A percentile compares a stretch with the other conserved stretches of the same genome.
These are phyloP conservation scores for Carposina sasakii DNA, from an alignment of 1,140 invertebrate genomes.

Conservation along the genomic window DNA sequence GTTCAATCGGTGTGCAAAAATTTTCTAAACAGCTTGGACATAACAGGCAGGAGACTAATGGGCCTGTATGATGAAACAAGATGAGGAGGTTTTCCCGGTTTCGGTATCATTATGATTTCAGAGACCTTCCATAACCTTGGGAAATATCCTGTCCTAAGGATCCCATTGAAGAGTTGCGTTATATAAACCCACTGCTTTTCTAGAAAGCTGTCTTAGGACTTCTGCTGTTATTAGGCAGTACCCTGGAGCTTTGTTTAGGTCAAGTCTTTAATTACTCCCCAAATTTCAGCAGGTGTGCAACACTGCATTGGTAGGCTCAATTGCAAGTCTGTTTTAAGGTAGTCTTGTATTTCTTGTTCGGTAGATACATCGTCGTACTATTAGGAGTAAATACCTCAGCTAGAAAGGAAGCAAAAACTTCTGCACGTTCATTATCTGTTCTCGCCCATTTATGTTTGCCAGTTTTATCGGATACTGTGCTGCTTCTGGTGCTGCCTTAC, in stretches of 20 bases:
- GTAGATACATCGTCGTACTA: background rate
- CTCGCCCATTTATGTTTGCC: conserved; percentile 1
- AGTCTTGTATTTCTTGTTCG: background rate
- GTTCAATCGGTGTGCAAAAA: too few relatives aligned
- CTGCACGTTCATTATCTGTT: conserved; percentile 13
- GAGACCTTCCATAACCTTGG: background rate
- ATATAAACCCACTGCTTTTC: conserved; percentile 8
- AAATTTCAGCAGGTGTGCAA: conserved; percentile 6
- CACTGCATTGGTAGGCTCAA: background rate
- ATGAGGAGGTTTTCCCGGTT: background rate
- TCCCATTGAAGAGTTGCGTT: background rate
- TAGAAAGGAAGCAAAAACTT: conserved; percentile 9
- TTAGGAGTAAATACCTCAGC: conserved; percentile 21
- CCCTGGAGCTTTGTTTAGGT: conserved; percentile 15
- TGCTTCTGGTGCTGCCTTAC: conserved; percentile 4
- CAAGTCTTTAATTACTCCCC: background rate
- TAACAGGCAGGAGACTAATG: background rate
- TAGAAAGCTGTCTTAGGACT: conserved; percentile 17
- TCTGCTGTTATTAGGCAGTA: conserved; percentile 16
- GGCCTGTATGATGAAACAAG: background rate
- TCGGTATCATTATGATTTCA: conserved; percentile 1
- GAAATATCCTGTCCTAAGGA: background rate
- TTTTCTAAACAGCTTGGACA: background rate
- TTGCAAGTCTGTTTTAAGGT: conserved; percentile 12
- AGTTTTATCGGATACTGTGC: conserved; percentile 6